Percentiles rank a stretch among this genome's conserved stretches.
Evolutionary conservation across 2,888 invertebrate genomes (phyloP).

Genomic region (Acholoe squamosa): DNA sequence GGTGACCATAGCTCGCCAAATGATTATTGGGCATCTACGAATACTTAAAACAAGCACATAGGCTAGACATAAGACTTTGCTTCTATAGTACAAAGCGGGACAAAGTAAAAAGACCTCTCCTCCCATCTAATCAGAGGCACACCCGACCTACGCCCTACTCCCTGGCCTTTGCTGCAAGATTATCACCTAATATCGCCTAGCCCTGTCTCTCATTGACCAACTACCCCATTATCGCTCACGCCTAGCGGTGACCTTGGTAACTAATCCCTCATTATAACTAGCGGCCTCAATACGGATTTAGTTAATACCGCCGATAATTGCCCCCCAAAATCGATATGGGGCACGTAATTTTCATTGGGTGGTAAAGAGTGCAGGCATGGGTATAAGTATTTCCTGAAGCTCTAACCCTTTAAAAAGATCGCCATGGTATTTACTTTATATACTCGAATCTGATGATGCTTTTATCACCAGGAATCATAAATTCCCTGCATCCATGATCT

Average conservation of each 20-base stretch:
- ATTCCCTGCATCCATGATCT: too few relatives aligned
- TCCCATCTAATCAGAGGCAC: constrained; percentile 7
- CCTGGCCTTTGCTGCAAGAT: constrained; percentile 6
- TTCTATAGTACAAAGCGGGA: background rate
- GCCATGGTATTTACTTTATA: too few relatives aligned
- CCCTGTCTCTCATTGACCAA: constrained; percentile 1
- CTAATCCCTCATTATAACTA: constrained; percentile 29
- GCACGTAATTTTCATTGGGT: background rate
- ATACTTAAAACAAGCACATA: too few relatives aligned
- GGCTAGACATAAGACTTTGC: too few relatives aligned
- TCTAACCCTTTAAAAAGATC: too few relatives aligned
- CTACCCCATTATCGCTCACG: constrained; percentile 34
- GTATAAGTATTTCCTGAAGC: too few relatives aligned
- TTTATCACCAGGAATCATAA: too few relatives aligned
- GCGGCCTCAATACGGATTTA: constrained; percentile 17
- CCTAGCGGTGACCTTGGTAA: constrained; percentile 20
- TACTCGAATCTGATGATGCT: too few relatives aligned
- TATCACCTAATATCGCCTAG: constrained; percentile 47
- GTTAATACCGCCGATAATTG: background rate
- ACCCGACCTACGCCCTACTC: background rate
- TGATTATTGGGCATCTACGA: too few relatives aligned
- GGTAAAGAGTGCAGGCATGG: background rate
- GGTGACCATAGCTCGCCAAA: too few relatives aligned
- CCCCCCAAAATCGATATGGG: background rate
- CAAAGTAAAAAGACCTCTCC: background rate